Evolutionary conservation across 2,113 vertebrate genomes (phyloP).

Genomic region (Aptenodytes patagonicus): DNA sequence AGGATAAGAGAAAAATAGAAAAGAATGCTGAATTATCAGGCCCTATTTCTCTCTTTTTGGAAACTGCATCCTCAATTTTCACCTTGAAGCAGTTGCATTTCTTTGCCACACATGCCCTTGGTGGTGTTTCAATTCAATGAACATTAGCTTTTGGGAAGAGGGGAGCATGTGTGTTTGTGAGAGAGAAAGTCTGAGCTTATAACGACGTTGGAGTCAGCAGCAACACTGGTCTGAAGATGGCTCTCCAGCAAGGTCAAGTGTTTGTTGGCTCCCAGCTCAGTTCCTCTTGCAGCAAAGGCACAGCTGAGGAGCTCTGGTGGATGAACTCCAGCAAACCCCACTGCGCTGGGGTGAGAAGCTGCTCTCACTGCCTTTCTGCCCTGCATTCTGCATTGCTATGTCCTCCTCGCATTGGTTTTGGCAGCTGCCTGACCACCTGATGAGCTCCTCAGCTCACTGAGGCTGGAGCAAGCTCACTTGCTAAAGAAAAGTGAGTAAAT

Average conservation of each 20-base stretch:
- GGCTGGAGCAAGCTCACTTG: background rate
- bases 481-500: background rate
- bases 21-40: background rate
- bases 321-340: background rate
- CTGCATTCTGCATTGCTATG: background rate
- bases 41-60: background rate
- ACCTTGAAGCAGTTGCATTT: background rate
- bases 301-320: background rate
- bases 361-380: background rate
- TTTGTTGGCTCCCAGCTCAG: background rate
- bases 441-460: background rate
- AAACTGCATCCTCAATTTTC: background rate
- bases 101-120: background rate
- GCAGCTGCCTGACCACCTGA: background rate
- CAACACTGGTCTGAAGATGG: background rate
- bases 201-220: rapidly evolving
- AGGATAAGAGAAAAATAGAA: background rate
- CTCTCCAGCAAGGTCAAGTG: background rate
- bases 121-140: background rate
- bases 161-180: background rate
- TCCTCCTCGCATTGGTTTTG: rapidly evolving
- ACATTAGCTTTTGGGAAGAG: background rate
- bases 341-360: background rate
- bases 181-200: background rate
- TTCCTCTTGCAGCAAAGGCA: background rate